These are phyloP conservation scores for Atrichornis clamosus DNA, from an alignment of 2,113 vertebrate genomes.

Conservation along the genomic window DNA sequence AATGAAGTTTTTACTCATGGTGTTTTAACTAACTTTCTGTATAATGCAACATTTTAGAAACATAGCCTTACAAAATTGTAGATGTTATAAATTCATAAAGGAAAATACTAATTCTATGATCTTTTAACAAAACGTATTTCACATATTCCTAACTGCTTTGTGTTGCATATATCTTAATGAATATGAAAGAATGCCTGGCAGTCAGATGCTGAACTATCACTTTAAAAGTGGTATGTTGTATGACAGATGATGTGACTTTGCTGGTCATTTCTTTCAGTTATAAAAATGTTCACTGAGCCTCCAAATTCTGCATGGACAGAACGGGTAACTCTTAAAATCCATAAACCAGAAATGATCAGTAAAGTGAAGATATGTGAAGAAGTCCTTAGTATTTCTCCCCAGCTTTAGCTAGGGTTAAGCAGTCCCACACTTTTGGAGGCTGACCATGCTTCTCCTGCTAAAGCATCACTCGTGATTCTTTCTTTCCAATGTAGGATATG, in stretches of 20 bases:
- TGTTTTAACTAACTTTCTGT: neutral
- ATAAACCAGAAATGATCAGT: neutral
- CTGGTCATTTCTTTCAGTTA: neutral
- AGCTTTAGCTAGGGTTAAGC: neutral
- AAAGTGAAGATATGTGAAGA: neutral
- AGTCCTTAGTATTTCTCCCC: neutral
- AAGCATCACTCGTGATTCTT: fast-evolving
- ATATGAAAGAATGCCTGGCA: neutral
- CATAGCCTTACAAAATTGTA: neutral
- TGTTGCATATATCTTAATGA: neutral
- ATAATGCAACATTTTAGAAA: neutral
- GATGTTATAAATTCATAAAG: neutral
- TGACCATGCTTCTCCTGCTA: neutral
- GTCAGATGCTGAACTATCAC: neutral
- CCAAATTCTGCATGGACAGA: neutral
- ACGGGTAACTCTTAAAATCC: neutral
- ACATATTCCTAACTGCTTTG: neutral
- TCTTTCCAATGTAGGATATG: neutral
- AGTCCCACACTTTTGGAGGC: neutral
- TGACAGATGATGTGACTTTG: neutral
- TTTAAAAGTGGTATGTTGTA: neutral
- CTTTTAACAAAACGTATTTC: neutral
- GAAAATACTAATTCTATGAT: neutral
- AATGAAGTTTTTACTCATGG: neutral
- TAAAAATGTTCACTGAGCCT: neutral